phyloP scores from a whole-genome alignment of 2,888 invertebrate species.

The Scaeva pyrastri region DNA sequence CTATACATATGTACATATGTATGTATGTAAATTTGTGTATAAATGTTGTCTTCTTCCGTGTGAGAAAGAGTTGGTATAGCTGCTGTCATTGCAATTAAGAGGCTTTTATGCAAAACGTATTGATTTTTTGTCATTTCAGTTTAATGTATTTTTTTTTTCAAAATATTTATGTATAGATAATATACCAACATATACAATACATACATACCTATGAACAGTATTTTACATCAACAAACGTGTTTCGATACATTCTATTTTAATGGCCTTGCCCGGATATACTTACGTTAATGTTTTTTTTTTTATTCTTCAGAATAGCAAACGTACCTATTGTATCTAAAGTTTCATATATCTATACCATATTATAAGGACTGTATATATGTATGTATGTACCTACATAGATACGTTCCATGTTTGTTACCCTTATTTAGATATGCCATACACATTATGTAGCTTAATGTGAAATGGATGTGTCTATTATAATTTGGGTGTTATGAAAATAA shows the following conservation, averaged over 20 bases:
- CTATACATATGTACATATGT: not conserved
- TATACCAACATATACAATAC: not conserved
- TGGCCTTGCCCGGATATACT: slow-evolving; percentile 5
- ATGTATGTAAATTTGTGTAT: no score
- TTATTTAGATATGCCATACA: not conserved
- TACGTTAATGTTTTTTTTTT: not conserved
- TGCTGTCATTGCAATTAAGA: slow-evolving; percentile 60
- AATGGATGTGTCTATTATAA: slow-evolving; percentile 33
- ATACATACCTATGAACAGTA: not conserved
- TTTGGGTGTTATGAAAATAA: slow-evolving; percentile 14
- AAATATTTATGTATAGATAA: slow-evolving; percentile 30
- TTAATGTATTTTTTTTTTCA: slow-evolving; percentile 36
- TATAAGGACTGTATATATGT: no score
- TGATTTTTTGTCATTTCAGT: slow-evolving; percentile 44
- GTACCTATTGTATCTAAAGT: no score
- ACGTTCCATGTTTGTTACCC: not conserved
- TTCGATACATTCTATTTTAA: slow-evolving; percentile 6
- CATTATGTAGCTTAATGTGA: not conserved
- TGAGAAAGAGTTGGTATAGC: not conserved
- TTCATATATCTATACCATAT: no score
- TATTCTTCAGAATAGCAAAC: not conserved
- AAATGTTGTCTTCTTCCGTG: not conserved
- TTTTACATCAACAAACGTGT: not conserved
- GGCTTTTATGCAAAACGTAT: slow-evolving; percentile 40
- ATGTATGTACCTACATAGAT: not conserved